These are phyloP conservation scores for Tolypeutes matacus DNA, from an alignment of 2,797 vertebrate species.

Conservation along the genomic window DNA sequence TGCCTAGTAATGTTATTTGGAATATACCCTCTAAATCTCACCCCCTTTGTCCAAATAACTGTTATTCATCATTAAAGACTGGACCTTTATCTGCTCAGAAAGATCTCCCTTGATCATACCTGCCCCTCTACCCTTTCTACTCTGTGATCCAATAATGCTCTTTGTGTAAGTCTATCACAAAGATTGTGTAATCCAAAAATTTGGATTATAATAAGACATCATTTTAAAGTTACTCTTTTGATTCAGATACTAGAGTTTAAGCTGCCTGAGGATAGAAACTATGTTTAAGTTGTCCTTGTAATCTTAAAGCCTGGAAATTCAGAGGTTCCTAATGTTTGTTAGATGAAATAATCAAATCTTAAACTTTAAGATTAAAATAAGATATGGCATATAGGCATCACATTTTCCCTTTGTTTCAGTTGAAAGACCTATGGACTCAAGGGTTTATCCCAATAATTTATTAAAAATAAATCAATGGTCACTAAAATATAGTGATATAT, in stretches of 20 bases:
- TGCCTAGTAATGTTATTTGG: neutral
- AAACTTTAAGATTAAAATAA: neutral
- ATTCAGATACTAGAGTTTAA: neutral
- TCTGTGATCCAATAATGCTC: neutral
- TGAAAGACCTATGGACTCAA: neutral
- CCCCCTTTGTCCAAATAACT: neutral
- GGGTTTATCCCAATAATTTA: neutral
- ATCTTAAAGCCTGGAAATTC: neutral
- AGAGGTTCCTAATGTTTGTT: neutral
- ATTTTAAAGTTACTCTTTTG: neutral
- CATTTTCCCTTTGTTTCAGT: neutral
- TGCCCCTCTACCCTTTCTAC: neutral
- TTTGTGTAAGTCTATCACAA: neutral
- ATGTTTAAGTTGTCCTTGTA: neutral
- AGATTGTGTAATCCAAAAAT: too few relatives aligned
- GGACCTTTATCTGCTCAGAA: neutral
- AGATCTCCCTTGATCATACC: neutral
- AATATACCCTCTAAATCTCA: neutral
- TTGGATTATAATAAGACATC: neutral
- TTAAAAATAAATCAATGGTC: neutral
- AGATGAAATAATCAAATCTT: neutral
- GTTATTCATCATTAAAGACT: neutral
- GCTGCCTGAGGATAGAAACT: neutral
- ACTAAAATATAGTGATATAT: neutral
- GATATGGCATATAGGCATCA: neutral